These are phyloP conservation scores for Crypturellus tataupa DNA, from an alignment of 2,797 vertebrate genomes.

Conservation along the genomic window DNA sequence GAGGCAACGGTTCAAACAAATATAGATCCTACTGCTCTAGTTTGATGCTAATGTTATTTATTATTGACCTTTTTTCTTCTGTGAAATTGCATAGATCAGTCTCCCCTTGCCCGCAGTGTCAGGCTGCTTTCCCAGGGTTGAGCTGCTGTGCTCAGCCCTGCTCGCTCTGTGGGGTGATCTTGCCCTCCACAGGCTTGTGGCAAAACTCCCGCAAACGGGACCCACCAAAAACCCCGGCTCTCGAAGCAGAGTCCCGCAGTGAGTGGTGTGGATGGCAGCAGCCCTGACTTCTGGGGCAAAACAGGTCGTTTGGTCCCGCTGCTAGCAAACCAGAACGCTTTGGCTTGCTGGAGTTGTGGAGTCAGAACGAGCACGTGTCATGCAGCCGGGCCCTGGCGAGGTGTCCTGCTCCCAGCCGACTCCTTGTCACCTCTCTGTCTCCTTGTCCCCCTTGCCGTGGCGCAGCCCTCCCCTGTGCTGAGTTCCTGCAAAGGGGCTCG, in stretches of 20 bases:
- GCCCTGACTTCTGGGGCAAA: background rate
- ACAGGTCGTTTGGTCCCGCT: background rate
- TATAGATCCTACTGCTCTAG: background rate
- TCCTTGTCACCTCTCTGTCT: too few species aligned
- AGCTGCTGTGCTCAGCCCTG: background rate
- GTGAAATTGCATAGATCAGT: background rate
- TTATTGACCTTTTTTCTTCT: background rate
- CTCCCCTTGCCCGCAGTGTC: background rate
- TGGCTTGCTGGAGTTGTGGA: background rate
- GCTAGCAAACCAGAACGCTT: background rate
- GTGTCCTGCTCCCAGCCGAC: background rate
- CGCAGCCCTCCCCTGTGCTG: rapidly evolving
- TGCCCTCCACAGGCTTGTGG: background rate
- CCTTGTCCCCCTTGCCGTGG: background rate
- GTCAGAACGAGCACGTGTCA: too few species aligned
- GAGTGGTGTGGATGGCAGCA: background rate
- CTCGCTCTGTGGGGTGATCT: background rate
- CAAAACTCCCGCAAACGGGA: background rate
- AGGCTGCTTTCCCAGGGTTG: background rate
- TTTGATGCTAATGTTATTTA: background rate
- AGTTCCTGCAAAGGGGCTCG: rapidly evolving
- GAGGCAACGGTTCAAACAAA: background rate
- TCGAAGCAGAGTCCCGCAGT: background rate
- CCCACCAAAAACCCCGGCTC: background rate
- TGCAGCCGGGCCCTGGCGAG: background rate